phyloP scores from a whole-genome alignment of 2,888 invertebrate genomes.

The Pachydiplax longipennis region DNA sequence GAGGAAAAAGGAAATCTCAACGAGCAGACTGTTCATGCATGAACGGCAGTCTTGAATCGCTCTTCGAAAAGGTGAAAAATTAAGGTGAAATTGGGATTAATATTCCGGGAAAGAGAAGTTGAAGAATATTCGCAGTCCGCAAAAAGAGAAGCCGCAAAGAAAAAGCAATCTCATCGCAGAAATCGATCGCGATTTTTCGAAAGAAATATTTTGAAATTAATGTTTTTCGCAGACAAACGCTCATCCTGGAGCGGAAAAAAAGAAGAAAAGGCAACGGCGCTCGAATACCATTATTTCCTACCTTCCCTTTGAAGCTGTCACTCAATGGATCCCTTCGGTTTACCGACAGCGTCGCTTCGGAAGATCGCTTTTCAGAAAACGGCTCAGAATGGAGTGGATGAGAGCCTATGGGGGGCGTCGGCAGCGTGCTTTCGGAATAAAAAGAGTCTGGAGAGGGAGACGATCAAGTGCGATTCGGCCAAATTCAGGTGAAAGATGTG shows the following conservation, averaged over 20 bases:
- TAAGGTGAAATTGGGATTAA: too few species aligned
- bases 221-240: neutral
- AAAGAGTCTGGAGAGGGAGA: neutral
- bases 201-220: neutral
- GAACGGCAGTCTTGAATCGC: too few species aligned
- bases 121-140: too few species aligned
- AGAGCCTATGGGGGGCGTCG: too few species aligned
- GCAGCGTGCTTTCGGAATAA: neutral
- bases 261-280: neutral
- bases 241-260: neutral
- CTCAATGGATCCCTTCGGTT: neutral
- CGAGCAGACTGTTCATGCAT: too few species aligned
- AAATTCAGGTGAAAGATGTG: neutral
- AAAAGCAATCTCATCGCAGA: too few species aligned
- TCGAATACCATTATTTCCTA: neutral
- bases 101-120: too few species aligned
- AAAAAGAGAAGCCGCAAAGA: too few species aligned
- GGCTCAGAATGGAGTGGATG: neutral
- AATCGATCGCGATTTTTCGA: too few species aligned
- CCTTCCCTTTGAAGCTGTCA: neutral
- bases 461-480: neutral
- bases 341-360: neutral
- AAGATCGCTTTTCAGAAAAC: neutral
- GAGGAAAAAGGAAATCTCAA: too few species aligned
- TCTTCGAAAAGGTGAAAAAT: too few species aligned